Base-by-base conservation (phyloP, 2,888 invertebrate genomes). In the Acrocyrtus sp. region DNA sequence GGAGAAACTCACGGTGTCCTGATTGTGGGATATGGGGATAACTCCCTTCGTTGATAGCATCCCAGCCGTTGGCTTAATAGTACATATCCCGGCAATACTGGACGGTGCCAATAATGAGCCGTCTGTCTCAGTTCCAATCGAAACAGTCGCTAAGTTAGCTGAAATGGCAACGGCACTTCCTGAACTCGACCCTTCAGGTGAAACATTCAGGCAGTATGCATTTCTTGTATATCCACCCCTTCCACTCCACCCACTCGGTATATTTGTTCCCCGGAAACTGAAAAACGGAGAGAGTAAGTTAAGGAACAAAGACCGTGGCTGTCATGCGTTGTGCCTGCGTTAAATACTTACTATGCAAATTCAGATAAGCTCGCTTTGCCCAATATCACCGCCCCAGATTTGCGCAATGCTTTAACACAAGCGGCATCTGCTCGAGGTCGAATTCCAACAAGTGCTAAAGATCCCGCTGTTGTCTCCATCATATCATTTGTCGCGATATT, bases 201-300 rank as follows among this genome's bases (percentile, higher is more conserved):
- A 54, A 19, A 39, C 57, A 15, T 54, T 53, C 1, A 72, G 58
- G 10, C 57, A 58, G 29, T 75, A 77, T 4, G 75, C 50, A 27
- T 58, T 73, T 41, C 43, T 45, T 0, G 75, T 73, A 50, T 67
- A 65, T 19, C 66, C 66, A 0, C 77, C 77, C 19, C 65, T 17
- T 1, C 77, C 66, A 68, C 77, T 77, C 77, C 77, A 77, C 0
- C 77, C 75, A 34, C 51, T 58, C 10, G 73, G 73, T 19, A 73
- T 53, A 10, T 57, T 24, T 6, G 54, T 50, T 22, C 65, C 73
- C 15, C 75, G 51, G 47, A 77, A 75, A 34, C 77, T 77, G 27
- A 4, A 51, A 45, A 15, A 43, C 19, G 15, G n/a, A n/a, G n/a
- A n/a, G n/a, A n/a, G n/a, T n/a, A n/a, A n/a, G n/a, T n/a, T n/a